Conservation (phyloP, 2,888 invertebrate species). For the Sepioteuthis lessoniana region DNA sequence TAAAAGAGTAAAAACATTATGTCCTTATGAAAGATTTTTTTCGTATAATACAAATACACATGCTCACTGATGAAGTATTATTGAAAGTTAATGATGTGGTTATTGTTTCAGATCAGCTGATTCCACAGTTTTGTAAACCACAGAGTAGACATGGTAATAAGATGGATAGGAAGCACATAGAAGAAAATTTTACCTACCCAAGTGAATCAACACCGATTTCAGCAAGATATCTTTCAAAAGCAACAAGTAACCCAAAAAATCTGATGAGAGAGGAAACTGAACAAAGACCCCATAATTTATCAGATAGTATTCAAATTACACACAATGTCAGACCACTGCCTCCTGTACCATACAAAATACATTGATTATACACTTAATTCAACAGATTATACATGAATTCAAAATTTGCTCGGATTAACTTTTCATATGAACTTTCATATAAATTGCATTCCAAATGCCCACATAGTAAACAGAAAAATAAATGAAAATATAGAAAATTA, state of each 20-base stretch:
- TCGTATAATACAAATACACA: no score
- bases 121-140: background rate
- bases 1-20: background rate
- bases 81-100: no score
- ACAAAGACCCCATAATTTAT: background rate
- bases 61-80: background rate
- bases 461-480: background rate
- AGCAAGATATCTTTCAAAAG: background rate
- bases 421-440: background rate
- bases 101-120: background rate
- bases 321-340: no score
- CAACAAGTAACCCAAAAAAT: background rate
- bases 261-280: background rate
- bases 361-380: background rate
- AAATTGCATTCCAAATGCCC: background rate
- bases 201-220: no score
- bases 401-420: background rate
- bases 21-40: no score
- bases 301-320: background rate
- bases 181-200: no score
- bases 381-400: background rate
- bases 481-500: background rate
- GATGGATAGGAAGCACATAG: background rate
- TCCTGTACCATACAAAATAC: no score
- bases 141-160: background rate